phyloP scores from a whole-genome alignment of 2,113 vertebrate genomes.

The Alectura lathami region DNA sequence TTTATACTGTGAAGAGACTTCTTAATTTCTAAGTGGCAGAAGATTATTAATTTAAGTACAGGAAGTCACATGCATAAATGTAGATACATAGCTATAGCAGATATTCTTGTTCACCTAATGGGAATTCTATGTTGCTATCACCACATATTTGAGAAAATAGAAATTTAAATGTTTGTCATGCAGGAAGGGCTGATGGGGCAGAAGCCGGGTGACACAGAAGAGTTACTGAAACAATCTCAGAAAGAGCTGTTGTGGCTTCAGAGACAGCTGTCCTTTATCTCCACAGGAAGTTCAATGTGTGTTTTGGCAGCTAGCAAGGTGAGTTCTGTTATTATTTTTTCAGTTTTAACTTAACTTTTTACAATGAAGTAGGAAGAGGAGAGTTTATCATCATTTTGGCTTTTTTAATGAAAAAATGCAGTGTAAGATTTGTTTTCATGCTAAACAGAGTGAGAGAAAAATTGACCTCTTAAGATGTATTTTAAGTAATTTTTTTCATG shows the following conservation, averaged over 20 bases:
- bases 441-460: background rate
- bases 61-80: background rate
- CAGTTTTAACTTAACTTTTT: background rate
- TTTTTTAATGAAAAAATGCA: background rate
- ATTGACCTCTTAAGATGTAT: background rate
- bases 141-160: background rate
- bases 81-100: background rate
- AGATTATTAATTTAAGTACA: too few relatives aligned
- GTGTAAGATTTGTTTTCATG: background rate
- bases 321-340: background rate
- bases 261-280: slow-evolving; percentile 69
- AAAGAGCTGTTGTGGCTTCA: slow-evolving; percentile 74
- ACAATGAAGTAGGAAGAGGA: background rate
- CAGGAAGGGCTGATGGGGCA: slow-evolving; percentile 76
- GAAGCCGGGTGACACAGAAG: slow-evolving; percentile 68
- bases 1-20: background rate
- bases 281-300: slow-evolving; percentile 50
- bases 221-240: slow-evolving; percentile 74
- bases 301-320: slow-evolving; percentile 73
- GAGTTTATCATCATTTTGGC: background rate
- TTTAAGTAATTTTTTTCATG: background rate
- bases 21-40: background rate
- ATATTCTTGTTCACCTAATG: background rate
- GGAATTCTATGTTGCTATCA: background rate
- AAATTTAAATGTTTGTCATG: background rate